These are phyloP conservation scores for Tragulus kanchil DNA, from an alignment of 2,113 vertebrate genomes.

Conservation along the genomic window DNA sequence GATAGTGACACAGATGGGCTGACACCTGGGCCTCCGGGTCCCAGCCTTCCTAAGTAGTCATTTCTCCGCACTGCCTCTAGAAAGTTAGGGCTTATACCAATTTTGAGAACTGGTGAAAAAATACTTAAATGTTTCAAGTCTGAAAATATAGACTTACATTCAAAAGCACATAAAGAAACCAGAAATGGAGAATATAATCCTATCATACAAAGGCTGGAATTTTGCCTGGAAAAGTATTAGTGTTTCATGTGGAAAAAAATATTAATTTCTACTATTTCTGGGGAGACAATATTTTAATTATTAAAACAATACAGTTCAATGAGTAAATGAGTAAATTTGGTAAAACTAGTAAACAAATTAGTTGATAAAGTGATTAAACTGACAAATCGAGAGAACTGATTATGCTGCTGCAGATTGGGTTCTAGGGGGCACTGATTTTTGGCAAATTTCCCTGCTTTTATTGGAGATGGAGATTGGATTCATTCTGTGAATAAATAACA, in stretches of 20 bases:
- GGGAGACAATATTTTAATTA: background rate
- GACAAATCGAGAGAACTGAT: background rate
- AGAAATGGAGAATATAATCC: conserved; percentile 6
- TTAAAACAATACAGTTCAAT: background rate
- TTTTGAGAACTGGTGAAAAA: conserved; percentile 15
- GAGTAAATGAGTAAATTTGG: background rate
- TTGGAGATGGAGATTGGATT: background rate
- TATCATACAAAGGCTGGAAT: conserved; percentile 17
- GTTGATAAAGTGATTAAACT: background rate
- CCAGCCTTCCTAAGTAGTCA: background rate
- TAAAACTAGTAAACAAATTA: background rate
- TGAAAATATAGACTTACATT: background rate
- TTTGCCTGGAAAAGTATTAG: conserved; percentile 28
- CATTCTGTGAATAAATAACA: background rate
- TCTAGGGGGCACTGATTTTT: background rate
- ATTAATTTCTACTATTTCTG: conserved; percentile 1
- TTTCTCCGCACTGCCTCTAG: background rate
- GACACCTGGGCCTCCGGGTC: background rate
- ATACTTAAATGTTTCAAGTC: conserved; percentile 24
- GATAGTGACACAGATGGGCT: background rate
- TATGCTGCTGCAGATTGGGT: background rate
- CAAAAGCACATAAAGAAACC: conserved; percentile 17
- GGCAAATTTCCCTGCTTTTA: background rate
- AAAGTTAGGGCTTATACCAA: background rate
- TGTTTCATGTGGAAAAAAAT: background rate